Evolutionary conservation across 2,113 vertebrate genomes (phyloP), one percentile per base, ranked within the genome.

Genomic region (Symphodus melops): DNA sequence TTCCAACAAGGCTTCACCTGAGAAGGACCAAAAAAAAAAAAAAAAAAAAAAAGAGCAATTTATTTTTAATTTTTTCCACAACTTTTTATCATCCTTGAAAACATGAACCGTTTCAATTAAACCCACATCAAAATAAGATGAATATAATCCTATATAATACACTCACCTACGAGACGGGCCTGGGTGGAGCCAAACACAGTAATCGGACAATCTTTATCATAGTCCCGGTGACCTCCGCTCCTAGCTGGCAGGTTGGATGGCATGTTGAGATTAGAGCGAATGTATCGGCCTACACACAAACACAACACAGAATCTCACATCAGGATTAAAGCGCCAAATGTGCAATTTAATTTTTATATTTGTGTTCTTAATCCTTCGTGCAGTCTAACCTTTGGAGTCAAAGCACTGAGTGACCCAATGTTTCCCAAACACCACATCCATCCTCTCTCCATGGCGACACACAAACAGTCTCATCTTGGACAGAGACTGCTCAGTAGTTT

Each of bases 381-480:
- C 7, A 11, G 33, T 39, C 93, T 90, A 70, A 98, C 98, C 98
- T 97, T 99, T 99, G 91, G 96, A 93, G 91, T 99, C 98, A 41
- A 99, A 99, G 85, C 97, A 99, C 90, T 98, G 98, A 7, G 96
- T 95, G 7, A 98, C 84, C 98, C 98, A 99, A 88, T 99, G 97
- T 92, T 99, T 99, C 61, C 98, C 98, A 79, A 99, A 99, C 10
- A 99, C 97, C 0, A 99, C 98, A 0, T 99, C 98, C 97, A 99
- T 98, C 91, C 98, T 95, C 81, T 99, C 98, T 0, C 98, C 98
- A 0, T 99, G 98, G 61, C 98, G 96, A 90, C 97, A 99, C 20
- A 99, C 98, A 44, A 98, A 99, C 65, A 99, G 93, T 72, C 95
- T 96, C 85, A 96, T 95, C 83, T 96, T 99, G 53, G 95, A 95